Evolutionary conservation across 2,113 vertebrate species (phyloP), one percentile per base, ranked within the genome.

Genomic region (Xyrauchen texanus): DNA sequence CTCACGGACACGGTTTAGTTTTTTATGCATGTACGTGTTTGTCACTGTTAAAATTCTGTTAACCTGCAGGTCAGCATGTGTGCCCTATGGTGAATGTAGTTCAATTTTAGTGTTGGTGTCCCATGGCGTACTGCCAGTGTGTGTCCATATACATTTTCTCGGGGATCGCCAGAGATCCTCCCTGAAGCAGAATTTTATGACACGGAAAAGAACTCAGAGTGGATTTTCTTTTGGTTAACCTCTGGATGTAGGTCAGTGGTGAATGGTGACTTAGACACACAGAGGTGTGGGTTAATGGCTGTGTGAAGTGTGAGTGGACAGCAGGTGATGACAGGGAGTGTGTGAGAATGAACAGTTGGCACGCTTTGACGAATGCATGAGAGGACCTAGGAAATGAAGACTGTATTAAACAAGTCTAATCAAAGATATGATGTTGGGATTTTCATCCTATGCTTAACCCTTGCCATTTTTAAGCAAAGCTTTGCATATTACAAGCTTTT

Each of bases 341-440:
- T 65, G 61, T 65, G 71, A 61, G 61, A 64, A 69, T 64, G 83
- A 86, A 79, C 85, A 86, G 85, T 86, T 84, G 85, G 85, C 55
- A 21, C 62, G 62, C 64, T 61, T 81, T 85, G 70, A 86, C 76
- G 84, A 84, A 86, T 83, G 79, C 72, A 86, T 85, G 83, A 86
- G 60, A 53, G 16, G 5, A 53, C 49, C 69, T 68, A 49, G 67
- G 57, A 53, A 57, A 42, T 52, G 66, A n/a, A 46, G 45, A 52
- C 13, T 58, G 4, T 58, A 7, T 58, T 3, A 58, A 15, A 58
- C 15, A 58, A n/a, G n/a, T n/a, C n/a, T n/a, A n/a, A n/a, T n/a
- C n/a, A n/a, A 13, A 58, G 15, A 11, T 7, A 5, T 58, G n/a
- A n/a, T n/a, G 5, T n/a, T 58, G 55, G 7, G n/a, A 5, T n/a